phyloP scores from a whole-genome alignment of 2,797 vertebrate species.

The Amblyopsis hoosieri region DNA sequence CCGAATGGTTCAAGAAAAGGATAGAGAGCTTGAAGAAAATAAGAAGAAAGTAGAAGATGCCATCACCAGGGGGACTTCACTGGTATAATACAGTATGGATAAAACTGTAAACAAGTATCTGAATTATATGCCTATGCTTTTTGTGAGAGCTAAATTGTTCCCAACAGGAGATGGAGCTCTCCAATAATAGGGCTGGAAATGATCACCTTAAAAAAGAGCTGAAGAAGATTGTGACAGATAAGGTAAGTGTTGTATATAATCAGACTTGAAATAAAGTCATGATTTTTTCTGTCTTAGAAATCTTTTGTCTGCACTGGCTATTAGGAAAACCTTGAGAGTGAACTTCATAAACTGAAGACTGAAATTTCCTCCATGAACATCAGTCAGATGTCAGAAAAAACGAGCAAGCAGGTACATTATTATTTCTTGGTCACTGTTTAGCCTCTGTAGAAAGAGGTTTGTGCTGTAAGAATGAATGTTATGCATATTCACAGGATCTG shows the following conservation, averaged over 20 bases:
- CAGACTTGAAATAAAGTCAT: neutral
- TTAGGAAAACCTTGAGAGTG: constrained; percentile 57
- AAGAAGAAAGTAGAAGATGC: constrained; percentile 82
- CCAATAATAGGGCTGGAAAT: constrained; percentile 76
- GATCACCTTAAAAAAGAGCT: constrained; percentile 79
- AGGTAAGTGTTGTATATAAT: constrained; percentile 62
- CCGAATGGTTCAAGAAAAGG: constrained; percentile 89
- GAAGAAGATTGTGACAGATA: constrained; percentile 77
- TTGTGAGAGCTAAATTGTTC: constrained; percentile 24
- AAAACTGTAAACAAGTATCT: neutral
- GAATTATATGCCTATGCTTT: constrained; percentile 19
- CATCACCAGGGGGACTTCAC: constrained; percentile 66
- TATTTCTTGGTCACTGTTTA: neutral
- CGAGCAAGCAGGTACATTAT: constrained; percentile 41
- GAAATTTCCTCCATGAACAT: constrained; percentile 48
- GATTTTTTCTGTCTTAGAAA: constrained; percentile 12
- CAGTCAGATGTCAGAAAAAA: constrained; percentile 29
- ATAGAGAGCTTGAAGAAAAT: constrained; percentile 82
- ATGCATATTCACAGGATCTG: constrained; percentile 37
- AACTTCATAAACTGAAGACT: constrained; percentile 56
- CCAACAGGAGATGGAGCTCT: constrained; percentile 81
- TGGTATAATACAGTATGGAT: constrained; percentile 75
- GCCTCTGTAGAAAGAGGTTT: neutral
- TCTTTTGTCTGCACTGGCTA: constrained; percentile 8
- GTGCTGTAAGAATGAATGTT: constrained; percentile 3